These are phyloP conservation scores for Boloria selene DNA, from an alignment of 2,888 invertebrate genomes.

Conservation along the genomic window DNA sequence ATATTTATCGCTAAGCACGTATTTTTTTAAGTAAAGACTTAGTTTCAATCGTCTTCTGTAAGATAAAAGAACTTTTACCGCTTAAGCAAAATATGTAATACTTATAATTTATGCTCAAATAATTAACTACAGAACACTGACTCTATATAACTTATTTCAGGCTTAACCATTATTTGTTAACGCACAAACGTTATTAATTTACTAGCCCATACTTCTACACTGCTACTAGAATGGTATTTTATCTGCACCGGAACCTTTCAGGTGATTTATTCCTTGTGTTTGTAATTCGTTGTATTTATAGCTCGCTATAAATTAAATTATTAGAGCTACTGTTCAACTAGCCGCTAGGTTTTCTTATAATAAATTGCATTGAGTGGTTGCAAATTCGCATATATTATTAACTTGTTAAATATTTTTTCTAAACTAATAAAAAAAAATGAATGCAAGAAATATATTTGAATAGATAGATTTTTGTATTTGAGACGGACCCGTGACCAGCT, in stretches of 20 bases:
- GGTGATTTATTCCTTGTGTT: slow-evolving; percentile 23
- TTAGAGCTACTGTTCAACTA: background rate
- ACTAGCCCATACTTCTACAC: slow-evolving; percentile 20
- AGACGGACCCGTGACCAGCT: no score
- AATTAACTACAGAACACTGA: background rate
- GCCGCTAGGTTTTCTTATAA: background rate
- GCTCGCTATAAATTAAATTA: background rate
- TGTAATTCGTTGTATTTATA: slow-evolving; percentile 14
- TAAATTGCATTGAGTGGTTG: no score
- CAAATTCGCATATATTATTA: background rate
- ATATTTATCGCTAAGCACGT: no score
- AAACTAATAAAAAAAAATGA: no score
- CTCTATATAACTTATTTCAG: background rate
- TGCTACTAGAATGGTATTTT: background rate
- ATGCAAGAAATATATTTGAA: no score
- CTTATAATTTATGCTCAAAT: no score
- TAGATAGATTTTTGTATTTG: no score
- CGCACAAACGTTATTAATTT: slow-evolving; percentile 20
- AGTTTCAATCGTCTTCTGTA: no score
- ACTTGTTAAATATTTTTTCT: no score
- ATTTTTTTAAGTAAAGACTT: no score
- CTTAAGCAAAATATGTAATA: no score
- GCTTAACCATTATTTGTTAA: background rate
- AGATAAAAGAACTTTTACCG: no score
- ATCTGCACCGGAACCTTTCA: slow-evolving; percentile 3